These are phyloP conservation scores for Acanthoscelides obtectus DNA, from an alignment of 2,888 invertebrate species.

Conservation along the genomic window DNA sequence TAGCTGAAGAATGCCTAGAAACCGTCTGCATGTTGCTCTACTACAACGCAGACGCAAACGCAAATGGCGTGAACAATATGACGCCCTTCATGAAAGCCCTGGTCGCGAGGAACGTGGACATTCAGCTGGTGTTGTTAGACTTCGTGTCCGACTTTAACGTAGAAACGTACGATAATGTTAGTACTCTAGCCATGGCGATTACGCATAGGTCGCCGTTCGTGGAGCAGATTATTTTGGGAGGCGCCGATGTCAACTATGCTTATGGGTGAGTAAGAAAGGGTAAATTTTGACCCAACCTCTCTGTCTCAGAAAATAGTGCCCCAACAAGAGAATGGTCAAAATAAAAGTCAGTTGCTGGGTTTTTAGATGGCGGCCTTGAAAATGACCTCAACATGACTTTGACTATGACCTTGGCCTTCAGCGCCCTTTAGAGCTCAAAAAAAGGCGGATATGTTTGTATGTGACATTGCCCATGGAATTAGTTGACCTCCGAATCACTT, in stretches of 20 bases:
- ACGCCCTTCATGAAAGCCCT: constrained; percentile 34
- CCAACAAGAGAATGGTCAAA: too few relatives aligned
- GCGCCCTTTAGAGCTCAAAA: too few relatives aligned
- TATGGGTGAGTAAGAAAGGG: constrained; percentile 12
- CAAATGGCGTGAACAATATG: constrained; percentile 22
- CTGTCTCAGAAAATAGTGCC: too few relatives aligned
- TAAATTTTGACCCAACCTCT: too few relatives aligned
- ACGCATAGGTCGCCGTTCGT: constrained; percentile 25
- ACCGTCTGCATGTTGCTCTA: constrained; percentile 33
- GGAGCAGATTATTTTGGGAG: constrained; percentile 28
- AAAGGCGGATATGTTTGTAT: too few relatives aligned
- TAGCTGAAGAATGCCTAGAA: constrained; percentile 25
- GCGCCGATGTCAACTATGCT: constrained; percentile 29
- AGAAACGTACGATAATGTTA: constrained; percentile 24
- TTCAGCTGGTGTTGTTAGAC: constrained; percentile 27
- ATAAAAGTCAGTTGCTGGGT: too few relatives aligned
- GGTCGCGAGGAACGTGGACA: constrained; percentile 18
- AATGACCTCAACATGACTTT: too few relatives aligned
- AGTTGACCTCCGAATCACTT: too few relatives aligned
- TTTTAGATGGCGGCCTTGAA: too few relatives aligned
- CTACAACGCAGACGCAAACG: constrained; percentile 32
- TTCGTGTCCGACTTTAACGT: constrained; percentile 32
- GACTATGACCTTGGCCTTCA: too few relatives aligned
- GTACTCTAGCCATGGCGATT: constrained; percentile 27
- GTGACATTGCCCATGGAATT: too few relatives aligned